phyloP scores from a whole-genome alignment of 2,113 vertebrate genomes.

The Thalassoma bifasciatum region DNA sequence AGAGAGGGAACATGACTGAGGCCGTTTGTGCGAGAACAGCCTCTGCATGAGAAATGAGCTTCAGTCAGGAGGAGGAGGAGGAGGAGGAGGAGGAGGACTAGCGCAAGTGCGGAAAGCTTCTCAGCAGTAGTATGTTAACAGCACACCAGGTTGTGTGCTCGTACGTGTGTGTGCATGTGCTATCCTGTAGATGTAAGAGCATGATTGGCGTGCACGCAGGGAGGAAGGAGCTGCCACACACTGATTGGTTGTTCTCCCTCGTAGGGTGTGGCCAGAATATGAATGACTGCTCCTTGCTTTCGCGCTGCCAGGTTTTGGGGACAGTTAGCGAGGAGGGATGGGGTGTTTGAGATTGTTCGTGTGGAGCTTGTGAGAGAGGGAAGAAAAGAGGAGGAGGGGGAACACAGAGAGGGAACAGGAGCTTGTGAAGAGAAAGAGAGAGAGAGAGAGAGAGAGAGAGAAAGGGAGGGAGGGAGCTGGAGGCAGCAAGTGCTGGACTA shows the following conservation, averaged over 20 bases:
- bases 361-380: constrained; percentile 54
- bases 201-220: constrained; percentile 49
- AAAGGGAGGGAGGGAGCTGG: constrained; percentile 73
- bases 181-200: constrained; percentile 53
- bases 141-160: constrained; percentile 79
- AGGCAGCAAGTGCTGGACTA: constrained; percentile 74
- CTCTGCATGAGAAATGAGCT: constrained; percentile 77
- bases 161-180: neutral
- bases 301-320: constrained; percentile 67
- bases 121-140: constrained; percentile 82
- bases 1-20: constrained; percentile 42
- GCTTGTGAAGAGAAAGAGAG: constrained; percentile 26
- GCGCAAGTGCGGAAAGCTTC: constrained; percentile 44
- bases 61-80: constrained; percentile 39
- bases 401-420: constrained; percentile 49
- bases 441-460: constrained; percentile 56
- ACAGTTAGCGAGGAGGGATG: constrained; percentile 71
- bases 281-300: constrained; percentile 70
- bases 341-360: constrained; percentile 57
- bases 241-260: constrained; percentile 71
- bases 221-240: constrained; percentile 52
- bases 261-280: constrained; percentile 74
- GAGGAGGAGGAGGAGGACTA: constrained; percentile 53
- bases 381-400: constrained; percentile 38
- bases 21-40: constrained; percentile 56